A percentile compares a stretch with the other conserved stretches of the same genome.
These are phyloP conservation scores for Notarius quadriscutis DNA, from an alignment of 2,113 vertebrate species.

Conservation along the genomic window DNA sequence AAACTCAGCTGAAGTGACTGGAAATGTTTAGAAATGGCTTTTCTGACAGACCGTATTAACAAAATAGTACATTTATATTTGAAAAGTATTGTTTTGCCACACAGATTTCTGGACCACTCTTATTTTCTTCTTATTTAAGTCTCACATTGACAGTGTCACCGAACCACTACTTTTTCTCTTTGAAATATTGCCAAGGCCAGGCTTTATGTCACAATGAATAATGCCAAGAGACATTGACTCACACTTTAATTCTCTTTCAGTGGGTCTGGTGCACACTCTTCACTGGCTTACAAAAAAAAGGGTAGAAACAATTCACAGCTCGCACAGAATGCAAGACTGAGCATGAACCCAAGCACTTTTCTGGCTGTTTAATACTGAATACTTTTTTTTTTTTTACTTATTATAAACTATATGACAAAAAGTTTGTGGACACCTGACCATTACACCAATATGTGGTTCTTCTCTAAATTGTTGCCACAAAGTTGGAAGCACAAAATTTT, in stretches of 20 bases:
- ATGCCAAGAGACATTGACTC: slow-evolving; percentile 27
- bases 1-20: background rate
- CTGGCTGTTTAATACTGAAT: background rate
- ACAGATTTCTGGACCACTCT: background rate
- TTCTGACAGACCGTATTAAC: background rate
- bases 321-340: background rate
- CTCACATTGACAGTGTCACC: background rate
- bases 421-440: background rate
- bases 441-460: background rate
- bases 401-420: background rate
- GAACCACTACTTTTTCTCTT: slow-evolving; percentile 14
- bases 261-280: background rate
- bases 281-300: background rate
- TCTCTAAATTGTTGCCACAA: background rate
- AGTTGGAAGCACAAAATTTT: background rate
- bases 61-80: background rate
- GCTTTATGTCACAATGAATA: slow-evolving; percentile 17
- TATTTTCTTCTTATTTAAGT: slow-evolving; percentile 12
- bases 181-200: slow-evolving; percentile 10
- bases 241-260: slow-evolving; percentile 11
- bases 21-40: background rate
- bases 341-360: background rate
- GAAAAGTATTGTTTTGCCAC: background rate
- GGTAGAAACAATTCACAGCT: background rate
- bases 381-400: background rate